These are phyloP conservation scores for Sebastes goodei DNA, from an alignment of 2,797 vertebrate species.

Conservation along the genomic window DNA sequence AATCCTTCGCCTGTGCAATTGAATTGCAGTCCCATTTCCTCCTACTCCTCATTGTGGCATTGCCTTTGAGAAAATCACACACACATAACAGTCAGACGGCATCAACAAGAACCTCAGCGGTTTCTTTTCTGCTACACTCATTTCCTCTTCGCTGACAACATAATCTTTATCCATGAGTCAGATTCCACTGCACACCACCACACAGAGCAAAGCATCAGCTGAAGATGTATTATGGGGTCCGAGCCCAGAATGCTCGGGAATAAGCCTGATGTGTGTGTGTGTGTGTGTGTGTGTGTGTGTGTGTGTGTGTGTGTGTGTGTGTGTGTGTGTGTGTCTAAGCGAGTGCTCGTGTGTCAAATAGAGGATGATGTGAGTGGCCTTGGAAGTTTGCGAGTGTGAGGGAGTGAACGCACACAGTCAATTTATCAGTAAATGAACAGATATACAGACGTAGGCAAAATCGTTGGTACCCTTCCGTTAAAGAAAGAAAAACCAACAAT, in stretches of 20 bases:
- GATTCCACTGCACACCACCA: background rate
- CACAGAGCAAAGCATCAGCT: background rate
- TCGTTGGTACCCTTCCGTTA: too few species aligned
- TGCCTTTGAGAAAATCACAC: conserved; percentile 2
- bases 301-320: background rate
- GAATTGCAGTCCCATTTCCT: conserved; percentile 28
- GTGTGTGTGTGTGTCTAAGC: background rate
- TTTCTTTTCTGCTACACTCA: background rate
- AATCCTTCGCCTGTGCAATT: background rate
- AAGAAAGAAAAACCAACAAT: too few species aligned
- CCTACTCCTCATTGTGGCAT: background rate
- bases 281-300: background rate
- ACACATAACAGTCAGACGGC: background rate
- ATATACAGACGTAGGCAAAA: background rate
- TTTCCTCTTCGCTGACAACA: conserved; percentile 21
- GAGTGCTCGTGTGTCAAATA: background rate
- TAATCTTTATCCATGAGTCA: conserved; percentile 17
- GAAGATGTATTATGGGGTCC: background rate
- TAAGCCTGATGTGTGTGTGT: background rate
- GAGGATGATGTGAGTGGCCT: background rate
- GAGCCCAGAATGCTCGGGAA: background rate
- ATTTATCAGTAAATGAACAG: background rate
- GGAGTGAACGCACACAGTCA: background rate
- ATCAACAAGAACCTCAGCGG: background rate
- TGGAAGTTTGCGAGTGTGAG: background rate